Evolutionary conservation across 2,113 vertebrate species (phyloP), one percentile per base, ranked within the genome.

Genomic region (Trogon surrucura): DNA sequence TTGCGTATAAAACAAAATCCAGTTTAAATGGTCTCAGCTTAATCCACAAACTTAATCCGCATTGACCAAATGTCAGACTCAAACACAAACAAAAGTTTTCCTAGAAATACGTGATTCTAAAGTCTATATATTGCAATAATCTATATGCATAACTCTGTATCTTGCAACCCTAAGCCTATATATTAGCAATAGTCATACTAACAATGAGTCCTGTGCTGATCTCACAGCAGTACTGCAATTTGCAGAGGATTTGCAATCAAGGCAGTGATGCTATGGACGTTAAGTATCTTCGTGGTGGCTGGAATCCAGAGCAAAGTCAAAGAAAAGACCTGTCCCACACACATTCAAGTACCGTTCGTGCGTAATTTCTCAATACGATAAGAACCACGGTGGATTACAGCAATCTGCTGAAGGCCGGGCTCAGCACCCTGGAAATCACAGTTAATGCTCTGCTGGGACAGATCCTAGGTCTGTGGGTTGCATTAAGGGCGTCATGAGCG

Each of bases 1-100:
- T 18, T 57, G 22, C 16, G 8, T 56, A 21, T 34, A 74, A 83
- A 84, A 12, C 5, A 17, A 85, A 60, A 32, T 18, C 26, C 2
- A 0, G 32, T 27, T 44, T 23, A 0, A 0, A 23, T 0, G 2
- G 34, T 67, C 53, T 85, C 44, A 53, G 13, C 12, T 82, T 34
- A 53, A 75, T 79, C 54, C 44, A 75, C 3, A 12, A 58, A 16
- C 34, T 72, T 65, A 51, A 83, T 91, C 88, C 89, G 15, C 30
- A 32, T 18, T 56, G 47, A 78, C 15, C 36, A 36, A 80, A 83
- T 61, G 30, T 66, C 64, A 57, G 22, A 70, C 26, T 91, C 47
- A 61, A 83, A 66, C 3, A 47, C n/a, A 91, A 91, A 30, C 14
- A 54, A 87, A 70, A 34, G 41, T 11, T 29, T 87, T 74, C 23